These are phyloP conservation scores for Nymphalis urticae DNA, from an alignment of 2,888 invertebrate genomes.

Conservation along the genomic window DNA sequence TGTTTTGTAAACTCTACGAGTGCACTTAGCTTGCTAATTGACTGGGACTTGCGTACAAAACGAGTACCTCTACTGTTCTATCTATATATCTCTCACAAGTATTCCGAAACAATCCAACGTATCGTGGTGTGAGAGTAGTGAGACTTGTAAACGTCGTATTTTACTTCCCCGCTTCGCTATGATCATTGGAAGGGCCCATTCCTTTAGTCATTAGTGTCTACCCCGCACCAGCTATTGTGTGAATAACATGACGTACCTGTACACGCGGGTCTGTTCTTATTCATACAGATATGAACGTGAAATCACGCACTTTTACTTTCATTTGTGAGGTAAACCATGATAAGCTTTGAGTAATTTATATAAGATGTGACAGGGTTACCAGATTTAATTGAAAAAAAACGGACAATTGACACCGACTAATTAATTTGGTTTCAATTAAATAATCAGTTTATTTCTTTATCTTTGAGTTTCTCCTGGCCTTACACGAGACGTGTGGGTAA, in stretches of 20 bases:
- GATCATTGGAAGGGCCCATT: no score
- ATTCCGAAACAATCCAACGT: not conserved
- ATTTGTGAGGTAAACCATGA: not conserved
- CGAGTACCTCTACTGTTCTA: not conserved
- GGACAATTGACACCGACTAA: no score
- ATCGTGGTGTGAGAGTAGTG: not conserved
- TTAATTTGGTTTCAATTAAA: no score
- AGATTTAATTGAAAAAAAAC: no score
- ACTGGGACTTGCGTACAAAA: not conserved
- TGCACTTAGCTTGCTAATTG: constrained; percentile 4
- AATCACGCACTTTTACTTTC: constrained; percentile 9
- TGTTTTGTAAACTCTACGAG: not conserved
- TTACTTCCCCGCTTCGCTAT: no score
- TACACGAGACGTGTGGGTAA: no score
- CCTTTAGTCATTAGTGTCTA: no score
- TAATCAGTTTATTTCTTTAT: no score
- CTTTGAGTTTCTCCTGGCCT: no score
- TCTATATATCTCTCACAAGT: not conserved
- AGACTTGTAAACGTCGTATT: no score
- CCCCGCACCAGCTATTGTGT: no score
- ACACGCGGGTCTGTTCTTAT: not conserved
- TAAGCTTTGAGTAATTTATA: not conserved
- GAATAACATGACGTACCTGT: not conserved
- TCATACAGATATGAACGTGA: not conserved
- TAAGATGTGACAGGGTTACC: not conserved